phyloP scores from a whole-genome alignment of 2,113 vertebrate genomes.

The Camarhynchus parvulus region DNA sequence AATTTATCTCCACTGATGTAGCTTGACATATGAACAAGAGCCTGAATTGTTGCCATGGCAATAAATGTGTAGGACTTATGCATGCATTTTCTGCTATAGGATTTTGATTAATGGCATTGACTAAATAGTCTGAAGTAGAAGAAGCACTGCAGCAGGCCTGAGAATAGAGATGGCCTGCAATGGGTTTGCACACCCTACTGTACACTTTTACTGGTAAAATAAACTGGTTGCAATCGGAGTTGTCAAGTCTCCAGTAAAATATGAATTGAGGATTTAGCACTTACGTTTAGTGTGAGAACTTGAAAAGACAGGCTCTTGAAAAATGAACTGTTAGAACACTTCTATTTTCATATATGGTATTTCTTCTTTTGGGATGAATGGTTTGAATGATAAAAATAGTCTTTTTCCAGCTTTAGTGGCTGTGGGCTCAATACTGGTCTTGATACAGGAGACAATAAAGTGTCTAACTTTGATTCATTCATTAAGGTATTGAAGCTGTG shows the following conservation, averaged over 20 bases:
- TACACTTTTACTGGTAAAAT: slow-evolving; percentile 14
- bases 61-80: slow-evolving; percentile 99
- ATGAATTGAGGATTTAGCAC: slow-evolving; percentile 32
- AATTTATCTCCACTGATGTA: slow-evolving; percentile 96
- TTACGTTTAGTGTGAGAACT: neutral
- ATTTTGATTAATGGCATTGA: slow-evolving; percentile 90
- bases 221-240: neutral
- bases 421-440: neutral
- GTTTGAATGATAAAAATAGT: neutral
- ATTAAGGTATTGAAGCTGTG: neutral
- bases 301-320: neutral
- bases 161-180: slow-evolving; percentile 54
- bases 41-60: slow-evolving; percentile 98
- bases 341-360: neutral
- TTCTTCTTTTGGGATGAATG: neutral
- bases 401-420: neutral
- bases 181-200: slow-evolving; percentile 17
- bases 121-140: slow-evolving; percentile 81
- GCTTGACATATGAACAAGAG: slow-evolving; percentile 99
- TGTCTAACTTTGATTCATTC: neutral
- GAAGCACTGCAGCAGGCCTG: slow-evolving; percentile 68
- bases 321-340: slow-evolving; percentile 18
- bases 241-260: slow-evolving; percentile 41
- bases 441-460: neutral
- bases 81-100: slow-evolving; percentile 94